Evolutionary conservation across 1,140 invertebrate species (phyloP).

Genomic region (Watersipora subatra): DNA sequence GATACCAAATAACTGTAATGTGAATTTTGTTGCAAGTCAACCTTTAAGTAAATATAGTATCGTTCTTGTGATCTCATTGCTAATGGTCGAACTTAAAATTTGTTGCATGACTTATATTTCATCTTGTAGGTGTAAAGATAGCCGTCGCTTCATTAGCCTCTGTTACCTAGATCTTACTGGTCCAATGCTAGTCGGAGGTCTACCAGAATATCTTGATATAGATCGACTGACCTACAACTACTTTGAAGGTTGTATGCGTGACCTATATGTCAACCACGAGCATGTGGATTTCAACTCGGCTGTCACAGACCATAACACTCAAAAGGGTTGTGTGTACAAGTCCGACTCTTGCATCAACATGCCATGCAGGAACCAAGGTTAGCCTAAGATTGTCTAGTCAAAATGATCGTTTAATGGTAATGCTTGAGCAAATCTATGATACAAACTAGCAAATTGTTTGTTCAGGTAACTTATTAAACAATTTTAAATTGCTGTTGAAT

Average conservation of each 20-base stretch:
- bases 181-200: conserved; percentile 80
- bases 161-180: conserved; percentile 90
- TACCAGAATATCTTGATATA: conserved; percentile 47
- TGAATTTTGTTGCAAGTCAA: no score
- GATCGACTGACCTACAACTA: conserved; percentile 48
- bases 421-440: no score
- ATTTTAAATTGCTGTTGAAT: no score
- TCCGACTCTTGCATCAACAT: conserved; percentile 60
- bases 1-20: no score
- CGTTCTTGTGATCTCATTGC: no score
- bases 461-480: no score
- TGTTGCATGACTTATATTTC: no score
- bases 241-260: conserved; percentile 65
- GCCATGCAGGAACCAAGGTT: conserved; percentile 70
- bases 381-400: not conserved
- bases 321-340: conserved; percentile 73
- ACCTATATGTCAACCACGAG: conserved; percentile 80
- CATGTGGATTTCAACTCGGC: conserved; percentile 76
- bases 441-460: no score
- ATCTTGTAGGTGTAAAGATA: no score
- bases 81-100: no score
- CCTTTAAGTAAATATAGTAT: no score
- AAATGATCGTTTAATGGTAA: not conserved
- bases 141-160: no score
- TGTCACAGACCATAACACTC: conserved; percentile 76